Conservation (phyloP, 2,888 invertebrate species). For the Orthonychiurus folsomi region DNA sequence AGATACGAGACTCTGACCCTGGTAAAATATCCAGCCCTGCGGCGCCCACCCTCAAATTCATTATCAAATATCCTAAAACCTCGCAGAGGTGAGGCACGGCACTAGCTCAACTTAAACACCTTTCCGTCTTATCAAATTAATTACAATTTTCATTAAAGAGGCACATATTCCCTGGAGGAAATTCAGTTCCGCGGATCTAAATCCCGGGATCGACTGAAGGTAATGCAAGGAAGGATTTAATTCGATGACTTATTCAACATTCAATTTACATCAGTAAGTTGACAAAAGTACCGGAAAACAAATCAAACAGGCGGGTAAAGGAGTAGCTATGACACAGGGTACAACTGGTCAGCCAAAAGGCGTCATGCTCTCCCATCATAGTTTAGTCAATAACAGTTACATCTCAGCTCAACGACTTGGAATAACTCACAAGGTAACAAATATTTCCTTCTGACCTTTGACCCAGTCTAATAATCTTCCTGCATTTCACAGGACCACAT, state of each 20-base stretch:
- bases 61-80: too few relatives aligned
- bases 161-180: conserved; percentile 46
- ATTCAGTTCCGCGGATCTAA: conserved; percentile 40
- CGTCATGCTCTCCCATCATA: conserved; percentile 47
- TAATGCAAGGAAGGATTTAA: conserved; percentile 52
- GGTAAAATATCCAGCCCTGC: conserved; percentile 48
- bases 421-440: background rate
- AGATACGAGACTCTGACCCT: conserved; percentile 47
- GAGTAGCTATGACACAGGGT: too few relatives aligned
- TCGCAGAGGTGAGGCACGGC: too few relatives aligned
- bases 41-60: conserved; percentile 50
- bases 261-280: conserved; percentile 64
- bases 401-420: conserved; percentile 42
- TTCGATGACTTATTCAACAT: conserved; percentile 65
- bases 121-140: too few relatives aligned
- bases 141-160: conserved; percentile 43
- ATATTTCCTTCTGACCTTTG: too few relatives aligned
- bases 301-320: too few relatives aligned
- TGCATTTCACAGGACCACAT: conserved; percentile 29
- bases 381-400: conserved; percentile 48
- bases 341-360: conserved; percentile 48
- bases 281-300: too few relatives aligned
- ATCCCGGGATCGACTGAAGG: conserved; percentile 42
- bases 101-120: too few relatives aligned
- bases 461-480: background rate